Conservation (phyloP, 2,888 invertebrate genomes). For the Rotaria socialis region DNA sequence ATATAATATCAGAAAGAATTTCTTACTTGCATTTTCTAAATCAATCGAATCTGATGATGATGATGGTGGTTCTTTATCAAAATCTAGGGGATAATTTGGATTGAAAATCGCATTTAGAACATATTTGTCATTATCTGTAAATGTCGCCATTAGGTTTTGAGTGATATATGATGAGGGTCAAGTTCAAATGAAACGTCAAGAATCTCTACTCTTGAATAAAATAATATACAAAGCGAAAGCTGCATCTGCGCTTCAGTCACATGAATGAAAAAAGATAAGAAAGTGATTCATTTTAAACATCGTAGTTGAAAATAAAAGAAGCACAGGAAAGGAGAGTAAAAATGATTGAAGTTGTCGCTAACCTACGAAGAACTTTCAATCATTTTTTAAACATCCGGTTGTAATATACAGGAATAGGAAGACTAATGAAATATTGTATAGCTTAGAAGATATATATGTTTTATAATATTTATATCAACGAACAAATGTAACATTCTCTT, state of each 20-base stretch:
- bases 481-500: no score
- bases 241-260: background rate
- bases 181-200: background rate
- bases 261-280: background rate
- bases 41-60: background rate
- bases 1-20: background rate
- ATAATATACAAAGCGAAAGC: background rate
- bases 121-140: conserved; percentile 17
- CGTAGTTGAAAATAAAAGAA: background rate
- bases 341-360: no score
- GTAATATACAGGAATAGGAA: no score
- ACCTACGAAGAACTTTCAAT: no score
- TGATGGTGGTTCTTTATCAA: background rate
- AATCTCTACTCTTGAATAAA: background rate
- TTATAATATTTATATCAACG: no score
- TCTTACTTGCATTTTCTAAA: background rate
- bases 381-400: no score
- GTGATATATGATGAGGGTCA: background rate
- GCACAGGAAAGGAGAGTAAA: no score
- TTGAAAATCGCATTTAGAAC: conserved; percentile 17
- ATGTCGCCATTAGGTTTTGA: background rate
- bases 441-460: no score
- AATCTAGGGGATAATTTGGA: conserved; percentile 26
- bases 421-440: no score
- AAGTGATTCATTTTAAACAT: background rate